Conservation (phyloP, 2,888 invertebrate species). For the Macroteleia sp. region DNA sequence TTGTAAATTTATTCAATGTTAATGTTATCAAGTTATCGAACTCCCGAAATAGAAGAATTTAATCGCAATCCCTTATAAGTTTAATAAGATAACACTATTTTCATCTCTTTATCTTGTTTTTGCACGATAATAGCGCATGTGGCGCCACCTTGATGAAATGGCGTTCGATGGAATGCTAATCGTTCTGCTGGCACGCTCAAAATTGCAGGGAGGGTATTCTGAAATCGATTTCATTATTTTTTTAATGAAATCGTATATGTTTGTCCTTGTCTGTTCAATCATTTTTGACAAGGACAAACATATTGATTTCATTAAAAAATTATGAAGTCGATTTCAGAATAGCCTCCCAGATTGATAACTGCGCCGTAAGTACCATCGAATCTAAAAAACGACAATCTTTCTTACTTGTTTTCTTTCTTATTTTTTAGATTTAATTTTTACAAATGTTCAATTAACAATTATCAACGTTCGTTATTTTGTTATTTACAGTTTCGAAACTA, state of each 20-base stretch:
- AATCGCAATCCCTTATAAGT: slow-evolving; percentile 11
- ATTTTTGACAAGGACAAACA: no score
- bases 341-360: no score
- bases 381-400: background rate
- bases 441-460: slow-evolving; percentile 9
- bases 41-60: slow-evolving; percentile 11
- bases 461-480: slow-evolving; percentile 21
- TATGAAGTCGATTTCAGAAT: no score
- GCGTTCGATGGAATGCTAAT: slow-evolving; percentile 19
- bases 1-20: no score
- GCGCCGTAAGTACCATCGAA: slow-evolving; percentile 4
- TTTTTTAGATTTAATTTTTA: no score
- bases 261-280: no score
- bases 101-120: slow-evolving; percentile 10
- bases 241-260: no score
- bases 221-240: no score
- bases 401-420: background rate
- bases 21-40: no score
- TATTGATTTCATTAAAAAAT: no score
- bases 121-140: background rate
- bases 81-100: slow-evolving; percentile 35
- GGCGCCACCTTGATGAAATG: background rate
- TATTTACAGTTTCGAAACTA: slow-evolving; percentile 9
- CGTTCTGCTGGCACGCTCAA: background rate
- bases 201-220: background rate